These are phyloP conservation scores for Takifugu bimaculatus DNA, from an alignment of 2,113 vertebrate genomes.

Conservation along the genomic window DNA sequence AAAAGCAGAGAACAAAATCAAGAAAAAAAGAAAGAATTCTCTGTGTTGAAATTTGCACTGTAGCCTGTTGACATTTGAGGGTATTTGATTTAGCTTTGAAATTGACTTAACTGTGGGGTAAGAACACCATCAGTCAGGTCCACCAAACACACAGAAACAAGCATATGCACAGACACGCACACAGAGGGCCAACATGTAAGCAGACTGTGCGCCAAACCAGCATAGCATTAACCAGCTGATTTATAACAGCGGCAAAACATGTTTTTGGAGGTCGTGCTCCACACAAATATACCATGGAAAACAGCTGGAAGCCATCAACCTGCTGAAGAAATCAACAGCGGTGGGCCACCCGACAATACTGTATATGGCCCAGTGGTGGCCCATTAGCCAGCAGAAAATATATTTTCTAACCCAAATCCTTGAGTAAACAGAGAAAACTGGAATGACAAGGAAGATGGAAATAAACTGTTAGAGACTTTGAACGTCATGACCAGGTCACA, in stretches of 20 bases:
- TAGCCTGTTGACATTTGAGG: conserved; percentile 41
- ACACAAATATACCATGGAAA: conserved; percentile 65
- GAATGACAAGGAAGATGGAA: conserved; percentile 64
- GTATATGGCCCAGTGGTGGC: too few relatives aligned
- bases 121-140: conserved; percentile 64
- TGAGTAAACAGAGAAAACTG: conserved; percentile 65
- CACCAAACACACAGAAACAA: conserved; percentile 55
- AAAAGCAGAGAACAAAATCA: conserved; percentile 43
- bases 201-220: conserved; percentile 62
- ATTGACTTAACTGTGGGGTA: conserved; percentile 68
- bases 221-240: conserved; percentile 64
- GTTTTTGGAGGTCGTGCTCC: conserved; percentile 70
- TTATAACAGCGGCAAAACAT: conserved; percentile 70
- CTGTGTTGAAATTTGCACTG: conserved; percentile 49
- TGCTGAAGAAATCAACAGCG: conserved; percentile 62
- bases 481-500: conserved; percentile 51
- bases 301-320: conserved; percentile 74
- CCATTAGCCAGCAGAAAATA: conserved; percentile 67
- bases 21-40: conserved; percentile 22
- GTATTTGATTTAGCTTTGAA: conserved; percentile 68
- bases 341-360: conserved; percentile 16
- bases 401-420: conserved; percentile 72
- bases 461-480: conserved; percentile 62
- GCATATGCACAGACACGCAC: conserved; percentile 45
- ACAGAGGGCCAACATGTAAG: conserved; percentile 67